Conservation (phyloP, 2,113 vertebrate genomes). For the Zeus faber region DNA sequence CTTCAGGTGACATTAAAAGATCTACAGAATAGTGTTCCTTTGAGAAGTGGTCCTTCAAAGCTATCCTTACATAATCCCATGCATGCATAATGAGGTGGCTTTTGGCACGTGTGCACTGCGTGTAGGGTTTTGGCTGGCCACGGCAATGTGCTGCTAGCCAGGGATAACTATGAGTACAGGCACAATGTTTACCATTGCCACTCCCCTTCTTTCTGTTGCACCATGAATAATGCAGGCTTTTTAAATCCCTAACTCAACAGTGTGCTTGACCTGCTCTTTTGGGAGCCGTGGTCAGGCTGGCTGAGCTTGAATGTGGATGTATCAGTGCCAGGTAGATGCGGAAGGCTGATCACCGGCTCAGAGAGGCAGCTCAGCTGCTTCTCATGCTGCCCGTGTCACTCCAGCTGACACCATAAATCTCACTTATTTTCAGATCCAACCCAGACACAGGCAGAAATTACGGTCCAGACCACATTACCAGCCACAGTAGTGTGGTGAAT, state of each 20-base stretch:
- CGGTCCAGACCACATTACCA: conserved; percentile 63
- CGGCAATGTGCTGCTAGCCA: conserved; percentile 3
- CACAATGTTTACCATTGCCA: conserved; percentile 12
- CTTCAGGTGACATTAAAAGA: no score
- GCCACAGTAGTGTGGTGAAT: conserved; percentile 59
- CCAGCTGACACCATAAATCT: conserved; percentile 78
- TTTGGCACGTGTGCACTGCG: conserved; percentile 3
- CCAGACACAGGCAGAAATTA: conserved; percentile 67
- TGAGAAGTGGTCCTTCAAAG: no score
- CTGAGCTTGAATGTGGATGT: conserved; percentile 43
- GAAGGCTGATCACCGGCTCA: conserved; percentile 40
- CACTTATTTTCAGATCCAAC: conserved; percentile 75
- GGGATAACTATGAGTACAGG: no score
- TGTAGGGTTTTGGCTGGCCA: conserved; percentile 3
- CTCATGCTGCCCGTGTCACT: conserved; percentile 69
- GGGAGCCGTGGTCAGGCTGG: conserved; percentile 25
- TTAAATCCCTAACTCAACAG: conserved; percentile 21
- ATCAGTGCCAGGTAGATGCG: conserved; percentile 22
- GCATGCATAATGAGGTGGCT: no score
- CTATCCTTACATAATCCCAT: no score
- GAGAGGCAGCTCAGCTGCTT: conserved; percentile 45
- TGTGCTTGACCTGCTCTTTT: conserved; percentile 50
- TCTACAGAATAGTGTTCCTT: no score
- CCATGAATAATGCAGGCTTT: conserved; percentile 49
- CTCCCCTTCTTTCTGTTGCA: not conserved